A percentile compares a stretch with the other conserved stretches of the same genome.
phyloP scores from a whole-genome alignment of 2,888 invertebrate species.

The Trimorus sp. region DNA sequence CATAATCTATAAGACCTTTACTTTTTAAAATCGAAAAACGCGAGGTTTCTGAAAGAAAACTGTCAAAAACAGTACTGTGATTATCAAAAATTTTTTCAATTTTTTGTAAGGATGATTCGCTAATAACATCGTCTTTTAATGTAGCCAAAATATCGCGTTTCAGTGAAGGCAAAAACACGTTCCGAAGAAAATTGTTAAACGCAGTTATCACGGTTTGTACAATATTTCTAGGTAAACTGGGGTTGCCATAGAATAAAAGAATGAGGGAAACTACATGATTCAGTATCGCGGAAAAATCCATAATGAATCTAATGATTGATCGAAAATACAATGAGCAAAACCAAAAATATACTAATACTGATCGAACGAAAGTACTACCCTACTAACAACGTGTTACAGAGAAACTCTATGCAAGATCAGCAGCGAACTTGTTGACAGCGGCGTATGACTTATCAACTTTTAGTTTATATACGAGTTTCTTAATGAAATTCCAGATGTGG shows the following conservation, averaged over 20 bases:
- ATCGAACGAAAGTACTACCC: not conserved
- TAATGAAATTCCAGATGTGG: constrained; percentile 12
- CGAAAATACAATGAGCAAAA: not conserved
- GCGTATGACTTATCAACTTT: not conserved
- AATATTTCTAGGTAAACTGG: not conserved
- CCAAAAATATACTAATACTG: not conserved
- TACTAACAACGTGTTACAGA: too few species aligned
- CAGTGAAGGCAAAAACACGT: constrained; percentile 1
- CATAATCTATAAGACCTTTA: constrained; percentile 2
- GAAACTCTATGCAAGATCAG: not conserved
- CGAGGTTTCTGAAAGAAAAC: not conserved
- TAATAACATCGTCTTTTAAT: not conserved
- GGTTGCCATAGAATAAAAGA: constrained; percentile 7
- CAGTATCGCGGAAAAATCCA: not conserved
- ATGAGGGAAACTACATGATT: constrained; percentile 1
- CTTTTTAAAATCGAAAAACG: constrained; percentile 2
- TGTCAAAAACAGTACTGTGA: constrained; percentile 1
- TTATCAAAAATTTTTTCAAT: constrained; percentile 1
- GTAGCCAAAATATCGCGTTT: not conserved
- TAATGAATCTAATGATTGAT: not conserved
- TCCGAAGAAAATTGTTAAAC: not conserved
- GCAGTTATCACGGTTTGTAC: constrained; percentile 8
- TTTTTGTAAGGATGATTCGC: not conserved
- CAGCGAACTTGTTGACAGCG: not conserved
- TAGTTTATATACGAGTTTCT: not conserved